Evolutionary conservation across 2,113 vertebrate species (phyloP), one percentile per base, ranked within the genome.

Genomic region (Nibea coibor): DNA sequence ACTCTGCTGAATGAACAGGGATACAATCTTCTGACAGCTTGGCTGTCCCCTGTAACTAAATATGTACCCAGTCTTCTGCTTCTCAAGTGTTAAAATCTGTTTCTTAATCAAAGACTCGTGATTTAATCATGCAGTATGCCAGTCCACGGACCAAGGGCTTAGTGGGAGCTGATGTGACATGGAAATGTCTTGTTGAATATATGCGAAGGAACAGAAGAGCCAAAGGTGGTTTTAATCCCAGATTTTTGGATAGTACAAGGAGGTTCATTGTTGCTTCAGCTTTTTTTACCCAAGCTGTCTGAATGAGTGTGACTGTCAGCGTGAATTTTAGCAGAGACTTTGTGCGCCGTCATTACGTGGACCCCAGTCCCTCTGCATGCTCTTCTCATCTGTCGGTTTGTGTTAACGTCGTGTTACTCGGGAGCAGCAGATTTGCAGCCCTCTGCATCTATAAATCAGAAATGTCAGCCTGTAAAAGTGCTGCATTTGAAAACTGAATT

Each of bases 381-480:
- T 68, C 66, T 62, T 22, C 50, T 74, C 50, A 11, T 65, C 35
- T 70, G 75, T 82, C 80, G 31, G 15, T 69, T 64, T 53, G 57
- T 15, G 70, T 82, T 65, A 75, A 10, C n/a, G 2, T 73, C 43
- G 42, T 53, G 48, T 42, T 54, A 59, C 35, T 24, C 16, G 2
- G 20, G 4, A 47, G 17, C 59, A 17, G 39, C 31, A 20, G 57
- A 22, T 64, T 64, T 9, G 6, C 22, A n/a, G 24, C 45, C 5
- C 19, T 47, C 45, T 66, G 50, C 45, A 19, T 56, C 12, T 22
- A 51, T 8, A 57, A 35, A 71, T 54, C 66, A 31, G 43, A 20
- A 50, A 43, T 20, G 15, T 24, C 3, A 24, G 24, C 50, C 39
- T 24, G 24, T 56, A 14, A 19, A 78, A 72, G 20, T 19, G n/a